Percentiles rank a stretch among this genome's conserved stretches.
Conservation (phyloP, 2,888 invertebrate species). For the Sepioteuthis lessoniana region DNA sequence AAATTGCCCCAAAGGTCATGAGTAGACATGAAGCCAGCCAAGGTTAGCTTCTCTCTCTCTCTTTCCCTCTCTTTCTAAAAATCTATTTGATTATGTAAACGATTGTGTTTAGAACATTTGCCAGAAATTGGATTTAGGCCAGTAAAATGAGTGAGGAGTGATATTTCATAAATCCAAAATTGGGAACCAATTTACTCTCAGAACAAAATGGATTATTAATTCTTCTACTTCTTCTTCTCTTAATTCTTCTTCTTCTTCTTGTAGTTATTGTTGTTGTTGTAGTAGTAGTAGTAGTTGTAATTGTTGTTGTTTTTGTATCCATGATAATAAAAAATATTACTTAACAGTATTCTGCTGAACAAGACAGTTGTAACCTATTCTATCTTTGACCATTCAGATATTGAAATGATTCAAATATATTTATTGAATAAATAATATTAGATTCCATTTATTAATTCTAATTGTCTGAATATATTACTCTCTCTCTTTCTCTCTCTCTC, state of each 20-base stretch:
- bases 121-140: background rate
- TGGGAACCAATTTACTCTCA: background rate
- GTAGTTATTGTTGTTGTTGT: background rate
- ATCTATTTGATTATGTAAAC: background rate
- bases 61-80: background rate
- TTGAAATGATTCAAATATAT: background rate
- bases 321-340: too few relatives aligned
- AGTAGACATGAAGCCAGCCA: background rate
- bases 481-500: too few relatives aligned
- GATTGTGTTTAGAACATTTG: background rate
- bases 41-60: background rate
- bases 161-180: background rate
- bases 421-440: background rate
- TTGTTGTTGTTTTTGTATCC: background rate
- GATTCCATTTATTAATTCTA: background rate
- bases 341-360: background rate
- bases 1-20: background rate
- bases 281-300: background rate
- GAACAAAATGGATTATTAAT: background rate
- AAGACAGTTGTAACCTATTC: background rate
- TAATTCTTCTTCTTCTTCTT: too few relatives aligned
- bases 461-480: background rate
- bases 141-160: background rate
- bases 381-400: background rate
- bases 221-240: too few relatives aligned